Evolutionary conservation across 2,888 invertebrate species (phyloP).

Genomic region (Parascotia fuliginaria): DNA sequence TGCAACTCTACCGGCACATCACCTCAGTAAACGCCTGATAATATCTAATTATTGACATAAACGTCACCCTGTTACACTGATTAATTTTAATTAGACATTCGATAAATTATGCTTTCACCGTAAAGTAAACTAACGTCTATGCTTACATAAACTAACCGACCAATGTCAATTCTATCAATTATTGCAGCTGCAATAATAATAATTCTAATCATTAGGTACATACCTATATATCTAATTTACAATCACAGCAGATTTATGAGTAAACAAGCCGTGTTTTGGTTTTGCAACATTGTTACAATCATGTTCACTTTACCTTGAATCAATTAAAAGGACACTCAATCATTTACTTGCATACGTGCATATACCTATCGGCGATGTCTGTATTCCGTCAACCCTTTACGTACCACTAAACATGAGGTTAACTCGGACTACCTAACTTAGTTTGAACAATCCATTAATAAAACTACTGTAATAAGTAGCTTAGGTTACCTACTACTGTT

Average conservation of each 20-base stretch:
- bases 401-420: background rate
- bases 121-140: slow-evolving; percentile 1
- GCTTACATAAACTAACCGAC: slow-evolving; percentile 9
- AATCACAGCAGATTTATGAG: slow-evolving; percentile 29
- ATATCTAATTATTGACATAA: background rate
- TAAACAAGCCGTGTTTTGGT: slow-evolving; percentile 49
- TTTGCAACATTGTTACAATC: slow-evolving; percentile 44
- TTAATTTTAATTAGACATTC: background rate
- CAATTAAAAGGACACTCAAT: slow-evolving; percentile 11
- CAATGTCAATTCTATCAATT: slow-evolving; percentile 15
- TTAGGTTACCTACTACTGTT: background rate
- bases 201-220: slow-evolving; percentile 14
- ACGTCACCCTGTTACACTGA: background rate
- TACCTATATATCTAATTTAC: slow-evolving; percentile 22
- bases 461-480: background rate
- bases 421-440: background rate
- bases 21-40: background rate
- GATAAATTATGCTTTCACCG: slow-evolving; percentile 1
- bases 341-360: background rate
- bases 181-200: slow-evolving; percentile 16
- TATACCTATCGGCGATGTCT: background rate
- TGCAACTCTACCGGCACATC: too few species aligned
- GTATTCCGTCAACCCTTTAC: background rate
- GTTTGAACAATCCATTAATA: background rate
- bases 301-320: slow-evolving; percentile 21